Evolutionary conservation across 2,113 vertebrate genomes (phyloP).

Genomic region (Lutjanus erythropterus): DNA sequence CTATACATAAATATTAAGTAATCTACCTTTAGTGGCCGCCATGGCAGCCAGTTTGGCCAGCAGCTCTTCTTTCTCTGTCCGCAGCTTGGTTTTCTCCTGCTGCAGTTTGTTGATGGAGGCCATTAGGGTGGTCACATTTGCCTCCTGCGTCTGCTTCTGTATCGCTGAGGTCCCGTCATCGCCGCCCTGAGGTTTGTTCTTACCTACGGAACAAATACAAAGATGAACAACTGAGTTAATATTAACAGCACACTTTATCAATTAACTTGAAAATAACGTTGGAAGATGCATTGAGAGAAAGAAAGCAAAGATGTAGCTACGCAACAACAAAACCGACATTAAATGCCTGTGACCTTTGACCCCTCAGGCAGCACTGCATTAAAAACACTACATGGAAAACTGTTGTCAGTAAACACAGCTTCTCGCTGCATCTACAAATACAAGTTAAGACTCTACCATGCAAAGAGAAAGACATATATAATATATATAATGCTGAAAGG

Average conservation of each 20-base stretch:
- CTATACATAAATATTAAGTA: background rate
- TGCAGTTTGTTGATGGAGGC: conserved; percentile 36
- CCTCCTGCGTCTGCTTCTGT: conserved; percentile 42
- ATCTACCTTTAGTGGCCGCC: conserved; percentile 19
- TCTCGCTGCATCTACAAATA: no score
- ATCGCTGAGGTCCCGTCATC: background rate
- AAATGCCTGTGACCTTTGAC: no score
- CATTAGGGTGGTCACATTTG: conserved; percentile 38
- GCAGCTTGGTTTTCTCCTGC: conserved; percentile 65
- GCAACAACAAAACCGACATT: no score
- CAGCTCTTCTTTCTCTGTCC: conserved; percentile 60
- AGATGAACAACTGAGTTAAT: background rate
- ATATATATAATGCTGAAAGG: no score
- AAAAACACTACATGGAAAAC: no score
- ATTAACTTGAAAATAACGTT: background rate
- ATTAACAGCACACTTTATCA: background rate
- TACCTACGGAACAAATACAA: conserved; percentile 52
- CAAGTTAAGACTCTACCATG: no score
- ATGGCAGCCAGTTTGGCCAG: conserved; percentile 22
- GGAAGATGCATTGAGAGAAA: no score
- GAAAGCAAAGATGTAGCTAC: no score
- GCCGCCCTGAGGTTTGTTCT: conserved; percentile 13
- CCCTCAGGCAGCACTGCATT: no score
- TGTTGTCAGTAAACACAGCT: no score
- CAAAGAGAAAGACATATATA: no score